Evolutionary conservation across 2,113 vertebrate species (phyloP).

Genomic region (Porphyrio hochstetteri): DNA sequence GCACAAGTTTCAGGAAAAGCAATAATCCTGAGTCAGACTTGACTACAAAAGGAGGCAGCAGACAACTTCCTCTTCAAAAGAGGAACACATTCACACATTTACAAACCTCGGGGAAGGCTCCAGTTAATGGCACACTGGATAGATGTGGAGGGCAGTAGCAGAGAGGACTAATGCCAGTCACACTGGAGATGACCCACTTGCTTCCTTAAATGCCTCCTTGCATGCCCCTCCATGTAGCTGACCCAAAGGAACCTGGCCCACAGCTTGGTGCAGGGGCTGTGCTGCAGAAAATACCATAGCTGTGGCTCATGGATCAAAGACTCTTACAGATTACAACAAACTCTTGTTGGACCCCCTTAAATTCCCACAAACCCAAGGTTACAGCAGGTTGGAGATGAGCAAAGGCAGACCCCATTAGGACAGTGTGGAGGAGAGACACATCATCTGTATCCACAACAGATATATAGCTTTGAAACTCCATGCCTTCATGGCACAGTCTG

Average conservation of each 20-base stretch:
- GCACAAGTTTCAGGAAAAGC: not conserved
- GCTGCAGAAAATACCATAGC: not conserved
- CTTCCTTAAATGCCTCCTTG: not conserved
- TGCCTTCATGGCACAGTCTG: not conserved
- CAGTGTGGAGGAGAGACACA: not conserved
- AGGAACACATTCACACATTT: not conserved
- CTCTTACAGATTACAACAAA: not conserved
- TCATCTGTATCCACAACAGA: not conserved
- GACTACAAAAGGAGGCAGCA: not conserved
- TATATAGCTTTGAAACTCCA: not conserved
- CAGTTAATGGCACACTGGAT: not conserved
- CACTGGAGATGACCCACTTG: not conserved
- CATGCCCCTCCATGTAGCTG: not conserved
- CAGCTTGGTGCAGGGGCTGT: not conserved
- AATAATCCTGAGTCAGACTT: not conserved
- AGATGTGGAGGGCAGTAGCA: not conserved
- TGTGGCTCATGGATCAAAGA: not conserved
- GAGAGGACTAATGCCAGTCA: not conserved
- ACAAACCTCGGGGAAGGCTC: not conserved
- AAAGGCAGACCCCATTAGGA: not conserved
- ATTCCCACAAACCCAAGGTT: not conserved
- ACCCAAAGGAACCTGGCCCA: not conserved
- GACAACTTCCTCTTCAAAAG: not conserved
- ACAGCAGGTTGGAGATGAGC: not conserved
- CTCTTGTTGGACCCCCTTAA: not conserved